These are phyloP conservation scores for Solenopsis fugax DNA, from an alignment of 1,140 invertebrate genomes.

Conservation along the genomic window DNA sequence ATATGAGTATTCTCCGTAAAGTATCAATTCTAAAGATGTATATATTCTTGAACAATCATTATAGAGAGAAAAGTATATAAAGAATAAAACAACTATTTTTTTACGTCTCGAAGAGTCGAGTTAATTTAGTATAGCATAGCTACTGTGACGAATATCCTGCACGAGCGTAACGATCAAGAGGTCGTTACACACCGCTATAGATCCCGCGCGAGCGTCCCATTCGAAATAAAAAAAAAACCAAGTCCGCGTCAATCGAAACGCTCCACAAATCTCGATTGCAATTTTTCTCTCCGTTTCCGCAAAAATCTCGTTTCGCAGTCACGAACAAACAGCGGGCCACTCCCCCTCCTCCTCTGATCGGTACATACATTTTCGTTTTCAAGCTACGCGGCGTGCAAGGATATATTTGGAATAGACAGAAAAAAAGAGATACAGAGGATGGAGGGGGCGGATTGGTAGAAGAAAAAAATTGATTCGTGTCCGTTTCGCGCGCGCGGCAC, in stretches of 20 bases:
- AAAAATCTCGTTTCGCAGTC: conserved; percentile 67
- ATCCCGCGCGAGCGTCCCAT: conserved; percentile 12
- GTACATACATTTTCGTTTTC: conserved; percentile 67
- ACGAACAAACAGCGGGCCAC: conserved; percentile 50
- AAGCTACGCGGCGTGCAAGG: conserved; percentile 9
- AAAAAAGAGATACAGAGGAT: not conserved
- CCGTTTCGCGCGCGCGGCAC: conserved; percentile 69
- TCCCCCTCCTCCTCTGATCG: conserved; percentile 13
- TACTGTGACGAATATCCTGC: conserved; percentile 34
- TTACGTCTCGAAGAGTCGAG: not conserved
- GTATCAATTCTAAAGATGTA: not conserved
- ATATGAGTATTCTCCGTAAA: not conserved
- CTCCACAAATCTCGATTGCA: conserved; percentile 67
- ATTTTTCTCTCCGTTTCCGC: conserved; percentile 63
- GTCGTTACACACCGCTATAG: conserved; percentile 50
- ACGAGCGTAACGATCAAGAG: conserved; percentile 59
- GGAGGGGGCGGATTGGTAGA: not conserved
- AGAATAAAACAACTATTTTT: not conserved
- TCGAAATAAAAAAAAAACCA: conserved; percentile 47
- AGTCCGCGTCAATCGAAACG: conserved; percentile 64
- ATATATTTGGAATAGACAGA: conserved; percentile 44
- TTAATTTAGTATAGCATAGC: conserved; percentile 41
- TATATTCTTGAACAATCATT: not conserved
- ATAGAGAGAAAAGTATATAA: too few relatives aligned
- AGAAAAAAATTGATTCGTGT: conserved; percentile 68